Base-by-base conservation (phyloP, 2,888 invertebrate genomes). In the Oeneis ivallda region DNA sequence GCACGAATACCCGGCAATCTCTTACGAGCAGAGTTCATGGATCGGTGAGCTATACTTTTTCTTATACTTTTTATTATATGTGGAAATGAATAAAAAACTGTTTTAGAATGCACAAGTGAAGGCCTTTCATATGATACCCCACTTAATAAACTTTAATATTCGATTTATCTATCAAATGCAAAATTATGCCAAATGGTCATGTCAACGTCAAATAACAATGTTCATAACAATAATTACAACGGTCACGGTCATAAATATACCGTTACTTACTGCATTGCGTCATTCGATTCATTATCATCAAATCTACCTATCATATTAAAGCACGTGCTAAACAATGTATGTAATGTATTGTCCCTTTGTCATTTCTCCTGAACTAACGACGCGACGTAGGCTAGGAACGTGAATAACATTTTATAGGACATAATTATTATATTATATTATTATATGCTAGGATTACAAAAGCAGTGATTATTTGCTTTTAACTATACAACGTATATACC, bases 21-120 rank as follows among this genome's bases (percentile, higher is more conserved):
- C 94, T 6, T 87, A 92, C 49, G 94, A 94, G 69, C 93, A 95
- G 83, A 92, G 93, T 53, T 95, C 95, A 65, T 96, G 96, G 96
- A 93, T 95, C 69, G 95, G 95, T 95, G 79, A 93, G 92, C n/a
- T n/a, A n/a, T n/a, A n/a, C n/a, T n/a, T n/a, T n/a, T n/a, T n/a
- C n/a, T n/a, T n/a, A n/a, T n/a, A 76, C 7, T 2, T 15, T 15
- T 17, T n/a, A 15, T 8, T 17, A 47, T 47, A 6, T n/a, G n/a
- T n/a, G n/a, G n/a, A n/a, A n/a, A n/a, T n/a, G n/a, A n/a, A n/a
- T n/a, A n/a, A n/a, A n/a, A n/a, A n/a, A n/a, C n/a, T n/a, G n/a
- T n/a, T n/a, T n/a, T n/a, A n/a, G n/a, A n/a, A n/a, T n/a, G n/a
- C n/a, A n/a, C n/a, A n/a, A n/a, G n/a, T n/a, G n/a, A n/a, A n/a